These are phyloP conservation scores for Anhinga rufa DNA, from an alignment of 2,113 vertebrate species.

Conservation along the genomic window DNA sequence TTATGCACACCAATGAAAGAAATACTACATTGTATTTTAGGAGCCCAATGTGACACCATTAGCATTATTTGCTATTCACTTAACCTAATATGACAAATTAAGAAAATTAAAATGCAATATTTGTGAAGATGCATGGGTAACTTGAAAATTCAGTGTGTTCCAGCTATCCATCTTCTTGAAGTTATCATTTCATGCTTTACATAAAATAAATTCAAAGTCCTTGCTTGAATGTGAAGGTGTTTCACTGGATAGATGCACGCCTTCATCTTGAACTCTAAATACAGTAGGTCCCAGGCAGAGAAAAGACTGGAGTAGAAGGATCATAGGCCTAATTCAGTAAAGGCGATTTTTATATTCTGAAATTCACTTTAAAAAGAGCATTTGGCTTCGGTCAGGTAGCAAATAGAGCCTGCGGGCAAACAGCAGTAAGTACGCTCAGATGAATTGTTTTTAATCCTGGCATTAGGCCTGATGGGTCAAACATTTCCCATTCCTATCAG, in stretches of 20 bases:
- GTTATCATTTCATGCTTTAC: background rate
- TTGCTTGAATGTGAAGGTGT: background rate
- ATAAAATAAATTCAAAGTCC: background rate
- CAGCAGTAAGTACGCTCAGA: background rate
- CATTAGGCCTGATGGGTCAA: background rate
- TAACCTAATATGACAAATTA: background rate
- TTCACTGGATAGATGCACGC: background rate
- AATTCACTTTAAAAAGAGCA: background rate
- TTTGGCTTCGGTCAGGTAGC: rapidly evolving
- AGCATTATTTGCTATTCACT: background rate
- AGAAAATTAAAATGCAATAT: background rate
- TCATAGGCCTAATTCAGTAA: background rate
- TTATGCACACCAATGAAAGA: background rate
- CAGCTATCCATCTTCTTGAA: background rate
- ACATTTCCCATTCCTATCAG: background rate
- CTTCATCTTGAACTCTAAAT: background rate
- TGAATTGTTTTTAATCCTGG: background rate
- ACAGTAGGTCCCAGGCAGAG: background rate
- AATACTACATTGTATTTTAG: background rate
- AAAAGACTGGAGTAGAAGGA: background rate
- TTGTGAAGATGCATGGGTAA: background rate
- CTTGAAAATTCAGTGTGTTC: background rate
- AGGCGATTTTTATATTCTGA: background rate
- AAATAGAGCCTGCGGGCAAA: background rate
- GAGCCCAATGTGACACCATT: background rate